Evolutionary conservation across 2,888 invertebrate genomes (phyloP), one percentile per base, ranked within the genome.

Genomic region (Limnephilus lunatus): DNA sequence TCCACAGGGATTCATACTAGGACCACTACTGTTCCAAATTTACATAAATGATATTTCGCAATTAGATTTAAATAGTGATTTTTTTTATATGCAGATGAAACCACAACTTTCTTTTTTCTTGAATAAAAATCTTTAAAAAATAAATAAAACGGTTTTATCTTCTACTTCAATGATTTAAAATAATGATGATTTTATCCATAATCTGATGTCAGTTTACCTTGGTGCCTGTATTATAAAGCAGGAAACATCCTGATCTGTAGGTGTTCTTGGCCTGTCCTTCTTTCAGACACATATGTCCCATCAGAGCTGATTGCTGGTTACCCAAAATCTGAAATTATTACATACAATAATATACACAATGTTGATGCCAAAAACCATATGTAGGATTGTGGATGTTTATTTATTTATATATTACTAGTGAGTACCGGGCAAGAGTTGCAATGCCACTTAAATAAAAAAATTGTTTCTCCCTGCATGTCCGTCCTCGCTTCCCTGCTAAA

Each of bases 211-310:
- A 68, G n/a, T 68, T 68, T 68, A 68, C 68, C 90, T 97, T 96
- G 0, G 97, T 96, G 0, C 99, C 99, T 0, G 99, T 99, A 95
- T 99, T 99, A 95, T 98, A 99, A 0, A 99, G 96, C 32, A 99
- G 96, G 95, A 99, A 99, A 94, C 99, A 99, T 0, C 99, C 99
- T 90, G 99, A 98, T 9, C 99, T 97, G 95, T 98, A 99, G 0
- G 99, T 99, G 95, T 98, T 98, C 95, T 99, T 99, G 0, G 99
- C 98, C 94, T 98, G 98, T 0, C 99, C 99, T 0, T 97, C 97
- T 92, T 97, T 97, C 85, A 99, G 96, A 94, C 99, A 99, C 95
- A 98, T 97, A 95, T 99, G 99, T 0, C 99, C 99, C 0, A 99
- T 97, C 25, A 99, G 95, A 0, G 99, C 98, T 0, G 99, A 98